Evolutionary conservation across 2,113 vertebrate species (phyloP).

Genomic region (Pteropus alecto): DNA sequence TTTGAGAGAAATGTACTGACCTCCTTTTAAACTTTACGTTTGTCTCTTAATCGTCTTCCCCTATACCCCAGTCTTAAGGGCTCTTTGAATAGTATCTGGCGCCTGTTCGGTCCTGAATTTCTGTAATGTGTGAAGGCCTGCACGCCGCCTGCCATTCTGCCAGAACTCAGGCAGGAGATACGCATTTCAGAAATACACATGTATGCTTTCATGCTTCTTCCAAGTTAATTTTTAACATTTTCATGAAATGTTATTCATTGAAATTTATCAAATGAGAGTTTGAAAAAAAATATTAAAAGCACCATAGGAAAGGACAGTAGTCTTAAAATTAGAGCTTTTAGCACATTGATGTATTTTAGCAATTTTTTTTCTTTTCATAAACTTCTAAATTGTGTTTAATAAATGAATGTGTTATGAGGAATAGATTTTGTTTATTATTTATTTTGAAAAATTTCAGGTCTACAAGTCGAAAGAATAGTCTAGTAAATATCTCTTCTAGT

Average conservation of each 20-base stretch:
- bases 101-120: not conserved
- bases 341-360: not conserved
- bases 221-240: not conserved
- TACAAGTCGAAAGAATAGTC: not conserved
- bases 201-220: not conserved
- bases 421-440: not conserved
- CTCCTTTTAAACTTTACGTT: not conserved
- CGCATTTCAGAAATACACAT: not conserved
- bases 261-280: not conserved
- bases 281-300: not conserved
- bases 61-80: not conserved
- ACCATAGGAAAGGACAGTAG: not conserved
- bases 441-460: slow-evolving; percentile 6
- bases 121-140: not conserved
- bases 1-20: not conserved
- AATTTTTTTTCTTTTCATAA: not conserved
- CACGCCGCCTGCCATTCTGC: not conserved
- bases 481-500: not conserved
- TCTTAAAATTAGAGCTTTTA: slow-evolving; percentile 37
- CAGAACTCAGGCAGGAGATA: not conserved
- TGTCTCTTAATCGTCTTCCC: not conserved
- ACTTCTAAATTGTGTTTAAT: not conserved
- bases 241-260: not conserved
- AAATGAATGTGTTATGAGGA: not conserved
- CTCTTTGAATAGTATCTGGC: not conserved